phyloP scores from a whole-genome alignment of 2,797 vertebrate genomes.

The Rhodeus uyekii region DNA sequence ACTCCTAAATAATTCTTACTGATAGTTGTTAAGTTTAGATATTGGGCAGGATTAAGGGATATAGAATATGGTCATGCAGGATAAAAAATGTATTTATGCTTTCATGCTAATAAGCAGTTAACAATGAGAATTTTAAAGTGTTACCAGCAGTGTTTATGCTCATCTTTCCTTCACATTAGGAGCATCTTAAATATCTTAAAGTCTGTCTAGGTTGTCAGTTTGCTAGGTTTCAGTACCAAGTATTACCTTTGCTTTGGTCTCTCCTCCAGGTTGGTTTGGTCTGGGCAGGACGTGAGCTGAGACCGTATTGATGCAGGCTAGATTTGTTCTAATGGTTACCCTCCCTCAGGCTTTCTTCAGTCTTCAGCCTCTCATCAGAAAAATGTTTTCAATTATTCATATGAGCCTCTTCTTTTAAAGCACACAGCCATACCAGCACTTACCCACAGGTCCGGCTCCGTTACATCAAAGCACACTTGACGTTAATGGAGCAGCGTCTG shows the following conservation, averaged over 20 bases:
- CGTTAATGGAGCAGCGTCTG: slow-evolving; percentile 26
- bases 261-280: slow-evolving; percentile 39
- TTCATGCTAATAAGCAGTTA: no score
- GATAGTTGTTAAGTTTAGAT: no score
- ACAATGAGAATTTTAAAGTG: no score
- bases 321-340: slow-evolving; percentile 68
- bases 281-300: slow-evolving; percentile 23
- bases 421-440: slow-evolving; percentile 4
- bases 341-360: slow-evolving; percentile 72
- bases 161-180: background rate
- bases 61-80: no score
- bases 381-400: slow-evolving; percentile 79
- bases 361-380: slow-evolving; percentile 65
- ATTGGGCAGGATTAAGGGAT: no score
- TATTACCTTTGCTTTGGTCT: slow-evolving; percentile 16
- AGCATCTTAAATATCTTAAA: background rate
- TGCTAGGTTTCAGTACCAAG: background rate
- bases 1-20: no score
- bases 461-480: slow-evolving; percentile 22
- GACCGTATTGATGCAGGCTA: slow-evolving; percentile 61
- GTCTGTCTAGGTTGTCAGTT: background rate
- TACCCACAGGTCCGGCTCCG: background rate
- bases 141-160: background rate
- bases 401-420: slow-evolving; percentile 59
- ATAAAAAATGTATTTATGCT: no score